Base-by-base conservation (phyloP, 2,797 vertebrate species). In the Antennarius maculatus region DNA sequence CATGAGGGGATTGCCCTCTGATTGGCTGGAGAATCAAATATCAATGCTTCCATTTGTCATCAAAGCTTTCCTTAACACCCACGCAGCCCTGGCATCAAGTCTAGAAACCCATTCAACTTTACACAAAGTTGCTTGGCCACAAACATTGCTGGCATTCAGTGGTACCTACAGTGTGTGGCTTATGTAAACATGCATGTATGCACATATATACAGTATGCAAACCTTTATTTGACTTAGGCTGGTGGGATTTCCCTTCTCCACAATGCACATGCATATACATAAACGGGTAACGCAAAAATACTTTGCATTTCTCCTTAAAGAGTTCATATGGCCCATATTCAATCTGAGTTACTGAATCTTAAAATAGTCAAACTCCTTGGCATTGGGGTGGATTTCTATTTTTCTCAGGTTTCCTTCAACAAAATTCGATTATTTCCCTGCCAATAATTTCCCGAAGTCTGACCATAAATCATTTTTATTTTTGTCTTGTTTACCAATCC, bases 1-100 rank as follows among this genome's bases (percentile, higher is more conserved):
- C 69, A 64, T 54, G 18, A 17, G 17, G 42, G 66, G 60, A 56
- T 54, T 47, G 69, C 41, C 15, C 57, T 86, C 70, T 83, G 91
- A 94, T 94, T 94, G 94, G 94, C 77, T 78, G 68, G 76, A 74
- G 88, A 89, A 76, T 92, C 83, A 75, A 83, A 90, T 91, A 84
- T 88, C 88, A 87, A 78, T 17, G 29, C 79, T 89, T 89, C 88
- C 78, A 86, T 83, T 88, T 86, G 69, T 80, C 80, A 65, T 78
- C 83, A 86, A 84, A 83, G 54, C 70, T 82, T 61, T 82, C 74
- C 82, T 52, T 86, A 88, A 87, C 85, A 85, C 89, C 89, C 87
- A 90, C 88, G n/a, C 87, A 61, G 46, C 18, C 62, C 68, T 88
- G 87, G 87, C 83, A 86, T 61, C 1, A 48, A n/a, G 39, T 76